phyloP scores from a whole-genome alignment of 2,797 vertebrate species.

The Platyrinchus mystaceus region DNA sequence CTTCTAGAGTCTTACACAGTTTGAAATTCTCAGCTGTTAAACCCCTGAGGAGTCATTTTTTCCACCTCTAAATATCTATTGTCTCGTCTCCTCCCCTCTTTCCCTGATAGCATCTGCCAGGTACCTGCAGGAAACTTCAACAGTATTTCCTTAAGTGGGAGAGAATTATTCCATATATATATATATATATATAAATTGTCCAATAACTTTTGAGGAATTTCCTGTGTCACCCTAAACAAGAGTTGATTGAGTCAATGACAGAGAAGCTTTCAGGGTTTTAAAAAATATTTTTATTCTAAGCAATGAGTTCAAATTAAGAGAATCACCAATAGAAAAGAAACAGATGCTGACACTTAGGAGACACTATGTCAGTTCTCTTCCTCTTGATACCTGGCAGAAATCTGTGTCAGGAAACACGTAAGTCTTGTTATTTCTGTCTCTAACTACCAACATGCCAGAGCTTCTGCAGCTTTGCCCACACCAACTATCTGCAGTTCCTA shows the following conservation, averaged over 20 bases:
- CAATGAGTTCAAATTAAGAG: neutral
- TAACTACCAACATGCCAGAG: neutral
- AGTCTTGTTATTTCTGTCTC: neutral
- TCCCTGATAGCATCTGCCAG: neutral
- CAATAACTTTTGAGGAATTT: neutral
- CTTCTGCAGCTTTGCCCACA: neutral
- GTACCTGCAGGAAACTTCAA: neutral
- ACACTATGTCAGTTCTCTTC: neutral
- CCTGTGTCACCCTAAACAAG: neutral
- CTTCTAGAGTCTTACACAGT: neutral
- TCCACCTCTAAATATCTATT: neutral
- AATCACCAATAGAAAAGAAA: neutral
- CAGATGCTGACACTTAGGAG: neutral
- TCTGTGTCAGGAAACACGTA: neutral
- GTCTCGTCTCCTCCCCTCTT: neutral
- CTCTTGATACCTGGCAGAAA: neutral
- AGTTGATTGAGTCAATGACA: neutral
- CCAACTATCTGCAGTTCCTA: neutral
- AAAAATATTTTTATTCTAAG: neutral
- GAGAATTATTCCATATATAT: neutral
- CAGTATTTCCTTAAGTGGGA: neutral
- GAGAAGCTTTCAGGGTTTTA: neutral
- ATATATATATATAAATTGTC: neutral
- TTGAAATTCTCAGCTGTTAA: neutral
- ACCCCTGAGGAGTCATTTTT: neutral